These are phyloP conservation scores for Theonella swinhoei DNA, from an alignment of 37 sponge, comb jelly and placozoan genomes.

Conservation along the genomic window DNA sequence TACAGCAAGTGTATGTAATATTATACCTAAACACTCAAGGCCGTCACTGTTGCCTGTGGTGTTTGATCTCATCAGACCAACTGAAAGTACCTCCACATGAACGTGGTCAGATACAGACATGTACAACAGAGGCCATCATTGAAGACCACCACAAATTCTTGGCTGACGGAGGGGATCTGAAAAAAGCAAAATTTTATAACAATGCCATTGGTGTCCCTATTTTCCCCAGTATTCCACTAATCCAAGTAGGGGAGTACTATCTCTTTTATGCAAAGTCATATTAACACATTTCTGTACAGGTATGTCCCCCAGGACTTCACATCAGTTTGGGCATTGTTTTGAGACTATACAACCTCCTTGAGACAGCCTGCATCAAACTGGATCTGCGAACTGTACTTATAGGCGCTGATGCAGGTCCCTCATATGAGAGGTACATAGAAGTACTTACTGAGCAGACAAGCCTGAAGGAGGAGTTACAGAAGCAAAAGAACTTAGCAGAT, in stretches of 20 bases:
- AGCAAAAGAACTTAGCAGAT: no score
- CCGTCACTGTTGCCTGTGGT: conserved; percentile 38
- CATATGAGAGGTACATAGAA: no score
- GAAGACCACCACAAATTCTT: background rate
- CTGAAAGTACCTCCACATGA: background rate
- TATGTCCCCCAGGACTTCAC: background rate
- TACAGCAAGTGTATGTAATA: no score
- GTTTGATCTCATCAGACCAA: background rate
- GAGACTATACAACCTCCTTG: background rate
- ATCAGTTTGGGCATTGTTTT: background rate
- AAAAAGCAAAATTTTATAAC: background rate
- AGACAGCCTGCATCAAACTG: no score
- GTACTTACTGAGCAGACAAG: no score
- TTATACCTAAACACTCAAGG: no score
- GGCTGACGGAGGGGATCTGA: background rate
- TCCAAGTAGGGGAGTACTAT: background rate
- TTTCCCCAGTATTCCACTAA: background rate
- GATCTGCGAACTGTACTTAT: no score
- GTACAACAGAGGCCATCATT: background rate
- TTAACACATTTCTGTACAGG: background rate
- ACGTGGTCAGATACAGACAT: background rate
- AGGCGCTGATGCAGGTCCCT: no score
- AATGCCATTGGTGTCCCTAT: background rate
- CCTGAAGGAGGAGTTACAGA: no score
- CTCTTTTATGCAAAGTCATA: background rate